Conservation (phyloP, 2,888 invertebrate species). For the Muschampia plurimacula region DNA sequence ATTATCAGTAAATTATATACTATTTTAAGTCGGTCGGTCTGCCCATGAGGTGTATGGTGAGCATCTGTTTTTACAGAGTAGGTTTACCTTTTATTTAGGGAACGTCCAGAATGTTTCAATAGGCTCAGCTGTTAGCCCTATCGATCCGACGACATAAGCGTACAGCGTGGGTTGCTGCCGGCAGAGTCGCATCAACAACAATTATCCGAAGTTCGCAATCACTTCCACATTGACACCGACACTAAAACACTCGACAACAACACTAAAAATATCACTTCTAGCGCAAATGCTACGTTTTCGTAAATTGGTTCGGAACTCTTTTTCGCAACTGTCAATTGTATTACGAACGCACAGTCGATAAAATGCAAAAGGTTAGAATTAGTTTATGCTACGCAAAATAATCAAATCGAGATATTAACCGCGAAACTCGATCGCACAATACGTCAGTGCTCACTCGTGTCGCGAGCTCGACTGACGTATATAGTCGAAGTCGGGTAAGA, state of each 20-base stretch:
- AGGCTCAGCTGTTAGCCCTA: conserved; percentile 71
- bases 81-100: conserved; percentile 67
- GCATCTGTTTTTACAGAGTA: conserved; percentile 43
- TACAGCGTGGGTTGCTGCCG: conserved; percentile 51
- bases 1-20: neutral
- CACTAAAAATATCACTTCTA: conserved; percentile 70
- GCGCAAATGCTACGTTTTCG: conserved; percentile 71
- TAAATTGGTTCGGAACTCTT: conserved; percentile 41
- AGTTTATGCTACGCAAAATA: conserved; percentile 46
- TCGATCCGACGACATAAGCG: conserved; percentile 66
- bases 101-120: conserved; percentile 64
- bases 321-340: conserved; percentile 48
- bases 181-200: conserved; percentile 55
- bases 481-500: conserved; percentile 46
- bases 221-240: conserved; percentile 60
- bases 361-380: conserved; percentile 45
- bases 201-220: conserved; percentile 58
- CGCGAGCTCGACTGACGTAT: conserved; percentile 71
- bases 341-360: conserved; percentile 45
- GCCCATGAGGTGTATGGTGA: neutral
- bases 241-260: conserved; percentile 60
- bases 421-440: conserved; percentile 27
- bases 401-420: conserved; percentile 54
- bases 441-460: conserved; percentile 56
- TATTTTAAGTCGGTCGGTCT: neutral